Evolutionary conservation across 2,888 invertebrate species (phyloP), one percentile per base, ranked within the genome.

Genomic region (Limnephilus lunatus): DNA sequence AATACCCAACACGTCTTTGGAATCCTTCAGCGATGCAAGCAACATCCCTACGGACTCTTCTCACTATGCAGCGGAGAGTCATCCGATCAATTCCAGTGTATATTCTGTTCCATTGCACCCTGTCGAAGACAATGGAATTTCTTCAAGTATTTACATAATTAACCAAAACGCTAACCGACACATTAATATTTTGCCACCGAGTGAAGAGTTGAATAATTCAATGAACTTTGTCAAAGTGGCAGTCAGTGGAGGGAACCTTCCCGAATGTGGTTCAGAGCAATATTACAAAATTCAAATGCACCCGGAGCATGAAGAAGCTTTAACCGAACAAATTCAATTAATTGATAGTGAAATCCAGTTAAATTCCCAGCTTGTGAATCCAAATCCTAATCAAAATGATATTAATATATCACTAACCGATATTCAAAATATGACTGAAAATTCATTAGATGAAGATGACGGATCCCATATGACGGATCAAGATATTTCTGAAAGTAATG

Each of bases 1-100:
- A 44, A 92, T 92, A 87, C 44, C 85, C 30, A 35, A 86, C 39
- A 30, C 44, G 48, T 85, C 39, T 44, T 82, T 82, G 82, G 15
- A 5, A 82, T 15, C 82, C 31, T 32, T 31, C 32, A 82, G 15
- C 32, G 15, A 82, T 32, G 32, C 12, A 32, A 82, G 82, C 14
- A 32, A 82, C 5, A 32, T 15, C 19, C 19, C 15, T 32, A 32
- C 82, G 32, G 82, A 32, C 32, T 11, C 82, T 31, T 82, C 82
- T 82, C 31, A 32, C 19, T 30, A 82, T 32, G 31, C 30, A 15
- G 82, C 32, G 7, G 82, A 82, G 31, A 3, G 32, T 19, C 14
- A 30, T 30, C 30, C 82, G 7, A 82, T 82, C 30, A 82, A 15
- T 30, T 82, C 82, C 30, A 82, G 7, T 82, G 82, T 31, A 82